Evolutionary conservation across 2,797 vertebrate species (phyloP), one percentile per base, ranked within the genome.

Genomic region (Acrossocheilus wenchowensis): DNA sequence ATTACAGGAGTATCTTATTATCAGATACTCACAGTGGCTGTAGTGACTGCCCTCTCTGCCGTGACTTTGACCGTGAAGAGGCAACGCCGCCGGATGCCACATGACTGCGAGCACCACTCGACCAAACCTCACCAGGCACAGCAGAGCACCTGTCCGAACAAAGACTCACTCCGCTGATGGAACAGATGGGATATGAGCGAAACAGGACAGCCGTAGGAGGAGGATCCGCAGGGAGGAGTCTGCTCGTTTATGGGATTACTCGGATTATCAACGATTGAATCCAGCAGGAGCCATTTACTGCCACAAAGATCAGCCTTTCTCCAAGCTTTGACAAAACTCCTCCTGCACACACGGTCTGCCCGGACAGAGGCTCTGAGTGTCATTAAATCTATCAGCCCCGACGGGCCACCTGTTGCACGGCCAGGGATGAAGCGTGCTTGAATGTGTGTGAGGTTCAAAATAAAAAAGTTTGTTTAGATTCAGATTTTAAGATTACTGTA

Each of bases 211-310:
- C 62, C 8, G 73, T 57, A 69, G 54, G 80, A 66, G 84, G 75
- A 69, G 86, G 14, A 73, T 81, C 66, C 64, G 83, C 74, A 50
- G 66, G 45, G 81, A 72, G 89, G 90, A 89, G 89, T 78, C 80
- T 60, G 89, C 43, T 41, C 85, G 78, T 92, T 95, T 95, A 95
- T 92, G 92, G 93, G 95, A 96, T 96, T 95, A 95, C 92, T 89
- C 89, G 93, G 95, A 95, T 96, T 95, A 96, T 95, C 93, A 92
- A 90, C 86, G 86, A 85, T 93, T 95, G 94, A 95, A 94, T 95
- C 92, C 92, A 75, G 86, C 89, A 93, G 92, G 93, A 94, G 93
- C 94, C 91, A 92, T 93, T 95, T 93, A 92, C 91, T 92, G 91
- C 87, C 80, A 89, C 88, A 90, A 79, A 73, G 93, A 94, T 94